These are phyloP conservation scores for Drosophila sproati DNA, from an alignment of 1,140 invertebrate species.

Conservation along the genomic window DNA sequence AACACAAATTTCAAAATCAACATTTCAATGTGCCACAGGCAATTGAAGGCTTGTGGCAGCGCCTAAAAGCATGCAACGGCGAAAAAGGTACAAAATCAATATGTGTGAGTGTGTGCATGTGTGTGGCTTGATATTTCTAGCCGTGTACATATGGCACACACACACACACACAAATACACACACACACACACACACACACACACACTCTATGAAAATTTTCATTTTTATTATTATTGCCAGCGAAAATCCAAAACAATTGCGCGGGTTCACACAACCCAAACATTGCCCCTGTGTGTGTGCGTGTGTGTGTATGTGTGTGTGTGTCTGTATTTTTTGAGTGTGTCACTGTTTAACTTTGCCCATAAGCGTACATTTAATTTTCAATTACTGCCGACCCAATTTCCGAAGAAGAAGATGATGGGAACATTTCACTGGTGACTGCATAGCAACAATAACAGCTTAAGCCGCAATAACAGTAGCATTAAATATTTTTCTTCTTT, in stretches of 20 bases:
- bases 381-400: conserved; percentile 70
- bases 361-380: conserved; percentile 83
- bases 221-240: conserved; percentile 78
- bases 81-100: conserved; percentile 64
- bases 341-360: conserved; percentile 70
- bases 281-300: conserved; percentile 6
- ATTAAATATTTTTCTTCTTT: conserved; percentile 35
- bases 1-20: conserved; percentile 47
- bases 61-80: conserved; percentile 49
- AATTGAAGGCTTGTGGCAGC: conserved; percentile 43
- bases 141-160: conserved; percentile 26
- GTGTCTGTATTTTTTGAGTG: conserved; percentile 22
- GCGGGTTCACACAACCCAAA: conserved; percentile 49
- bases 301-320: conserved; percentile 31
- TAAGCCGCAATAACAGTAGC: conserved; percentile 28
- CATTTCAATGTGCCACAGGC: conserved; percentile 19
- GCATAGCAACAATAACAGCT: conserved; percentile 18
- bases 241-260: conserved; percentile 76
- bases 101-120: conserved; percentile 33
- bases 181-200: conserved; percentile 18
- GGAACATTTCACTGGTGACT: conserved; percentile 34
- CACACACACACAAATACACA: conserved; percentile 31
- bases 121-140: conserved; percentile 11
- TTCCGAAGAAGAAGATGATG: conserved; percentile 18
- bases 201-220: conserved; percentile 72